Evolutionary conservation across 64 coral and sea anemone genomes (phyloP), one percentile per base, ranked within the genome.

Genomic region (Actinia equina): DNA sequence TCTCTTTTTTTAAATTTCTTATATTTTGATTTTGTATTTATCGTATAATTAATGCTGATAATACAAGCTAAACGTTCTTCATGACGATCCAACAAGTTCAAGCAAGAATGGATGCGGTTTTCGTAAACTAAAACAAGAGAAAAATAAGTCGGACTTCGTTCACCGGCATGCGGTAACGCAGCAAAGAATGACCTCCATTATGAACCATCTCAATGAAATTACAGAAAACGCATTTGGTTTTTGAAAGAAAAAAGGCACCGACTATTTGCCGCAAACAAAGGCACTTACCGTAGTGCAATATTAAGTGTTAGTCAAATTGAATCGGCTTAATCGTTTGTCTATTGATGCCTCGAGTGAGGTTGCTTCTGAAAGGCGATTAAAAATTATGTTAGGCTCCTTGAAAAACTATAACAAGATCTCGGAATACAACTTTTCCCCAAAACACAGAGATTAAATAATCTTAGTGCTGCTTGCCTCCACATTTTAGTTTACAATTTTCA

Each of bases 141-240:
- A 49, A 49, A 49, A 8, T 49, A 2, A 49, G 46, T 8, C 4
- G 46, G 46, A 6, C 46, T 49, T 49, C 46, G 46, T 49, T 49
- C 2, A 49, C 46, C 46, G 46, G 46, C 46, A 49, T 1, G 46
- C 22, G 4, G 30, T 27, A 74, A 0, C 69, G 13, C 14, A 37
- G 26, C 12, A 25, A 74, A 74, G 69, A 41, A 74, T 2, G 69
- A 41, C 26, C 20, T 5, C 42, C 42, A 74, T 74, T 74, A 74
- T 41, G 41, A 74, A 41, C 69, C 14, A 74, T 74, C 69, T 74
- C 10, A 74, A 30, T 74, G 69, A 74, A 74, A 74, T 74, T 74
- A 74, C 69, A 30, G 26, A n/a, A 74, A 15, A 74, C 23, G 41
- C 30, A 74, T 74, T 74, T 74, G 7, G 27, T 74, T 13, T 30